Base-by-base conservation (phyloP, 2,113 vertebrate genomes). In the Psittacula cyanocephala region DNA sequence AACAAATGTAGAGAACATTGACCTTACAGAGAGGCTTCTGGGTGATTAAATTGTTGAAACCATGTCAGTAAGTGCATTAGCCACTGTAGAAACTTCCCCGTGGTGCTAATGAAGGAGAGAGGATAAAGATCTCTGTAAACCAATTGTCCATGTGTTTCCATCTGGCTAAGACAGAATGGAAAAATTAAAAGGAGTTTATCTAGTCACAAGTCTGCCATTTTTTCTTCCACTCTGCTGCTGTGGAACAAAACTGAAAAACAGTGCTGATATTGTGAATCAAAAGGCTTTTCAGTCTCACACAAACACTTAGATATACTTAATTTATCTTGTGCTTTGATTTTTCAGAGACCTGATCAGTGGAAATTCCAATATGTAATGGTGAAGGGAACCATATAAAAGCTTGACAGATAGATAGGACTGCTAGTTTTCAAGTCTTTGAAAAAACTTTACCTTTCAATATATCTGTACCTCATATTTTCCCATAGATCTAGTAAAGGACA, bases 11-110 rank as follows among this genome's bases (percentile, higher is more conserved):
- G 86, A 89, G 95, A 97, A 91, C 95, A 95, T 93, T 96, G 96
- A 96, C 93, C 95, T 94, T 96, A 95, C 88, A 93, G 81, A 94
- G 83, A 96, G 74, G 81, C 83, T 95, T 93, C 77, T 92, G 67
- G 83, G 91, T 95, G 93, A 96, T 95, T 97, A 96, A 94, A 94
- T 93, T 95, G 92, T 96, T 96, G 93, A 96, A 96, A 96, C 88
- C 94, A 91, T 96, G 96, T 93, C 88, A 89, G 95, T 92, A 96
- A 97, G 96, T 96, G 89, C 91, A 96, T 97, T 97, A 96, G 80
- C 92, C 93, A 94, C 96, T 93, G 41, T 15, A 89, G 92, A 92
- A 96, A 85, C 93, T 93, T 97, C 92, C 82, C 93, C 0, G 53
- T 92, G 92, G 93, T 95, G 88, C 83, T 96, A 95, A 96, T 96